Evolutionary conservation across 2,888 invertebrate species (phyloP), one percentile per base, ranked within the genome.

Genomic region (Arctia plantaginis): DNA sequence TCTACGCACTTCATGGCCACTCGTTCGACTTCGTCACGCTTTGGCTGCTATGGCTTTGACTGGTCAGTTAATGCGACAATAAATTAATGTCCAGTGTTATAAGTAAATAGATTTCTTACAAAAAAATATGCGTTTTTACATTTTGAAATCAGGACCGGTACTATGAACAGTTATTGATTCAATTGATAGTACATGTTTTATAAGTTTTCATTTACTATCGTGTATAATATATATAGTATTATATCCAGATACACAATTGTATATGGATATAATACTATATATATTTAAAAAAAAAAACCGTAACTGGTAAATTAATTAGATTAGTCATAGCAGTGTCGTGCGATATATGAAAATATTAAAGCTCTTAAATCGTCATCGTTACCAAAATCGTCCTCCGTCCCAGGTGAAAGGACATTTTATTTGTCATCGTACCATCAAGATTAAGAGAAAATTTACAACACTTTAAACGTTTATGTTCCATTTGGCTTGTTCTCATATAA

Each of bases 1-100:
- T 93, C 94, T 93, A 94, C 95, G 93, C 94, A 94, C 93, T 93
- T 95, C 95, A 95, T 93, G 95, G 95, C 93, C 95, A 94, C 94
- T 93, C 93, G 94, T 91, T 91, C 93, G 90, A 92, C 93, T 93
- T 91, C 93, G 95, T 95, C 95, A 95, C 94, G 95, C 92, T 93
- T 93, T 92, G 91, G 88, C 90, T 92, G 92, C 92, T 92, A 90
- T 92, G 90, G 92, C 92, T 92, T 90, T 92, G 90, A 93, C 92
- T 93, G 90, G 89, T 87, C 91, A 87, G 90, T 93, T 89, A 92
- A 93, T 92, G 91, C 90, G 95, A 94, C 94, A 93, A 91, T 93
- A 93, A 91, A 93, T 93, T 94, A 92, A 93, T 92, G 91, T 91
- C 89, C 88, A 89, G 92, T 90, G 89, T 91, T 93, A 91, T 92